These are phyloP conservation scores for Erithacus rubecula DNA, from an alignment of 2,797 vertebrate genomes.

Conservation along the genomic window DNA sequence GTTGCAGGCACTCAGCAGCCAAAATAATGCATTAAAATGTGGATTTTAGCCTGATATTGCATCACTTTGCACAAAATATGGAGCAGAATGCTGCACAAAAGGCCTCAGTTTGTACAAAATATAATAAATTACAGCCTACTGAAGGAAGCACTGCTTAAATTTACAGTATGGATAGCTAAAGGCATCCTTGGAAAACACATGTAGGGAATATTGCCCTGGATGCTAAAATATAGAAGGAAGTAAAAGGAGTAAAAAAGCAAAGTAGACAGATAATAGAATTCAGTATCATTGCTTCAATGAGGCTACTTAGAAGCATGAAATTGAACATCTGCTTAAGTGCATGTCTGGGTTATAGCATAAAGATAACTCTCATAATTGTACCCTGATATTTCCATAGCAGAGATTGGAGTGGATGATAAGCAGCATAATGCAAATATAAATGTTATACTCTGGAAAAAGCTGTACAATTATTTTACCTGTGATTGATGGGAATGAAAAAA, in stretches of 20 bases:
- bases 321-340: slow-evolving; percentile 56
- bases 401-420: slow-evolving; percentile 22
- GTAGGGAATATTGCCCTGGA: not conserved
- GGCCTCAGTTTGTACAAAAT: not conserved
- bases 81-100: not conserved
- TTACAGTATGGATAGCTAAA: not conserved
- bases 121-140: not conserved
- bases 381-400: slow-evolving; percentile 12
- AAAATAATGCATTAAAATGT: not conserved
- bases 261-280: slow-evolving; percentile 24
- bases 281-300: not conserved
- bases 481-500: not conserved
- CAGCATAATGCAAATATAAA: slow-evolving; percentile 7
- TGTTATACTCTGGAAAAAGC: not conserved
- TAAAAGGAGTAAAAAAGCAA: not conserved
- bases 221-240: not conserved
- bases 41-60: not conserved
- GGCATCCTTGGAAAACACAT: not conserved
- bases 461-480: not conserved
- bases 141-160: not conserved
- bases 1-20: not conserved
- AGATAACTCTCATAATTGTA: slow-evolving; percentile 48
- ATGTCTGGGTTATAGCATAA: slow-evolving; percentile 34
- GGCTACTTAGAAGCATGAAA: slow-evolving; percentile 38
- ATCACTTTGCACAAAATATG: not conserved